A percentile compares a stretch with the other conserved stretches of the same genome.
Evolutionary conservation across 2,797 vertebrate species (phyloP).

Genomic region (Onychomys arenicola): DNA sequence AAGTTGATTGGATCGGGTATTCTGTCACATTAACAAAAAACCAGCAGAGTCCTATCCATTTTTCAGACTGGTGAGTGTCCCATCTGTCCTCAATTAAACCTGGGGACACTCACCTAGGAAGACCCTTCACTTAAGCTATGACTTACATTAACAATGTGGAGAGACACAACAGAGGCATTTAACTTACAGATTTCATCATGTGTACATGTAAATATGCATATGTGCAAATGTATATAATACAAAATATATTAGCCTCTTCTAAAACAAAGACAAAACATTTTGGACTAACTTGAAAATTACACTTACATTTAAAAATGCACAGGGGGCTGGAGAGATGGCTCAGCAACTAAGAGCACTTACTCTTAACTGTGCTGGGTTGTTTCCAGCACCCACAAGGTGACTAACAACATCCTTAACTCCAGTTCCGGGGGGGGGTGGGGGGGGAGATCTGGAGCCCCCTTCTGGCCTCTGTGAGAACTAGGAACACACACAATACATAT

Average conservation of each 20-base stretch:
- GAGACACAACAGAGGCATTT: background rate
- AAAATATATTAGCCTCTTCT: background rate
- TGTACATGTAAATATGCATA: background rate
- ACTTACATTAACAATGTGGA: background rate
- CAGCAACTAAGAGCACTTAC: background rate
- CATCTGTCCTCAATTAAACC: background rate
- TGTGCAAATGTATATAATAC: background rate
- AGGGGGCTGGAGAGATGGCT: background rate
- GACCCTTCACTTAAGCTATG: background rate
- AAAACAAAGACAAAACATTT: background rate
- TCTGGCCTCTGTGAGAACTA: background rate
- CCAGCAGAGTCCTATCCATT: background rate
- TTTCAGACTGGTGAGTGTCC: background rate
- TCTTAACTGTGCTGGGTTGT: background rate
- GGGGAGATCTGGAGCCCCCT: background rate
- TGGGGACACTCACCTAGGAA: background rate
- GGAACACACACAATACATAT: background rate
- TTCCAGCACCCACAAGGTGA: background rate
- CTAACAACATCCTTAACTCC: background rate
- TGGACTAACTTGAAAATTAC: background rate
- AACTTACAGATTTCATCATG: background rate
- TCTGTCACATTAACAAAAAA: background rate
- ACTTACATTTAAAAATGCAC: background rate
- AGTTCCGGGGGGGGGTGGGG: too few species aligned
- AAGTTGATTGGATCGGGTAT: background rate